Conservation (phyloP, 2,113 vertebrate species). For the Jacana jacana region DNA sequence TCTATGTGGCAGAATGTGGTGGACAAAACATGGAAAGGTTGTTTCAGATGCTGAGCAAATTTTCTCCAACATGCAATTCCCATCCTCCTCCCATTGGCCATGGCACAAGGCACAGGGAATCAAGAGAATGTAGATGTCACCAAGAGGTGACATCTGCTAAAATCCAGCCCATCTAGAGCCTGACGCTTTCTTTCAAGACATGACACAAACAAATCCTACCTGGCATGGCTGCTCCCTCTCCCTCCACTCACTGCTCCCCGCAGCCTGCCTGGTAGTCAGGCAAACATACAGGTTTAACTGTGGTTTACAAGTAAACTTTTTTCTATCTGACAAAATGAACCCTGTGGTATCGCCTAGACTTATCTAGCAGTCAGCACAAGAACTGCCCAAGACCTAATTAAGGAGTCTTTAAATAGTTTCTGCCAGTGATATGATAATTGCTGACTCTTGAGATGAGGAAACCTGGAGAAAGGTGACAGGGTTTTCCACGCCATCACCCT, state of each 20-base stretch:
- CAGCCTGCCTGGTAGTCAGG: rapidly evolving
- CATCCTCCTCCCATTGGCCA: not conserved
- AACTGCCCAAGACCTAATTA: not conserved
- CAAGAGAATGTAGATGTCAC: too few species aligned
- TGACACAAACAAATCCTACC: not conserved
- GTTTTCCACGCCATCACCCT: not conserved
- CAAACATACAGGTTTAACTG: not conserved
- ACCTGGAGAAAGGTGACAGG: not conserved
- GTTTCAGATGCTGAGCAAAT: not conserved
- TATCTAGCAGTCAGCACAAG: not conserved
- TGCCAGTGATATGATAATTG: not conserved
- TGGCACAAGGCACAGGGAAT: not conserved
- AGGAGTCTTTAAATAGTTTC: not conserved
- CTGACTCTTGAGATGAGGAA: not conserved
- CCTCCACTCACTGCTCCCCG: rapidly evolving
- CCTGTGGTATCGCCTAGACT: not conserved
- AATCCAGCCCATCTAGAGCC: not conserved
- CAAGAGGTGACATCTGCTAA: not conserved
- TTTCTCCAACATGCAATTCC: not conserved
- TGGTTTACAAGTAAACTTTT: not conserved
- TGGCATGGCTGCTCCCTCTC: not conserved
- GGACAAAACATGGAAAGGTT: not conserved
- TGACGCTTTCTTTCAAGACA: rapidly evolving
- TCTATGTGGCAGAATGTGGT: not conserved
- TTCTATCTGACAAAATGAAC: not conserved